Evolutionary conservation across 1,140 invertebrate species (phyloP).

Genomic region (Drosophila mojavensis): DNA sequence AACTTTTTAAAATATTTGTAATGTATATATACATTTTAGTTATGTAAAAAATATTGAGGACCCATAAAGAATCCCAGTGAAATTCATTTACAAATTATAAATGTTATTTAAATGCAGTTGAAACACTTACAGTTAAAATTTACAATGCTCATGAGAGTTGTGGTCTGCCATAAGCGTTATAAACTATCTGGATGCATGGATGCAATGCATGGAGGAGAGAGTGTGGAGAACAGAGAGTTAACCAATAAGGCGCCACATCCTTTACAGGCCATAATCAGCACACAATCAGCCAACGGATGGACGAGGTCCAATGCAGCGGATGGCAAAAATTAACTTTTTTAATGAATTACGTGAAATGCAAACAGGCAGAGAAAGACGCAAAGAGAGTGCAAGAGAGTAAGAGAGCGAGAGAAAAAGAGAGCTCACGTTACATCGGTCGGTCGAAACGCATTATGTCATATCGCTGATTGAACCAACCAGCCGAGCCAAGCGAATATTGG

Average conservation of each 20-base stretch:
- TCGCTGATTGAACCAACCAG: conserved; percentile 77
- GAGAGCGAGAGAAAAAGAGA: conserved; percentile 8
- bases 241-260: conserved; percentile 73
- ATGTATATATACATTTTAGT: too few species aligned
- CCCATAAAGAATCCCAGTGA: too few species aligned
- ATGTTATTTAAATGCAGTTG: background rate
- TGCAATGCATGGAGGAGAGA: background rate
- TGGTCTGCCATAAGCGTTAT: conserved; percentile 52
- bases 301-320: conserved; percentile 57
- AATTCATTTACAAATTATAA: background rate
- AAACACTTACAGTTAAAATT: conserved; percentile 8
- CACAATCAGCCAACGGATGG: conserved; percentile 67
- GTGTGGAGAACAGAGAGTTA: background rate
- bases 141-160: conserved; percentile 55
- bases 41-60: too few species aligned
- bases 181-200: conserved; percentile 47
- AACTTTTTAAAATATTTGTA: too few species aligned
- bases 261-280: conserved; percentile 72
- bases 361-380: background rate
- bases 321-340: conserved; percentile 81
- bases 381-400: background rate
- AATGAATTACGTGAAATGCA: conserved; percentile 68
- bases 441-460: conserved; percentile 80
- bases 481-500: conserved; percentile 53
- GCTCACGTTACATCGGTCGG: conserved; percentile 12